Percentiles rank a stretch among this genome's conserved stretches.
These are phyloP conservation scores for Metalampra italica DNA, from an alignment of 2,888 invertebrate genomes.

Conservation along the genomic window DNA sequence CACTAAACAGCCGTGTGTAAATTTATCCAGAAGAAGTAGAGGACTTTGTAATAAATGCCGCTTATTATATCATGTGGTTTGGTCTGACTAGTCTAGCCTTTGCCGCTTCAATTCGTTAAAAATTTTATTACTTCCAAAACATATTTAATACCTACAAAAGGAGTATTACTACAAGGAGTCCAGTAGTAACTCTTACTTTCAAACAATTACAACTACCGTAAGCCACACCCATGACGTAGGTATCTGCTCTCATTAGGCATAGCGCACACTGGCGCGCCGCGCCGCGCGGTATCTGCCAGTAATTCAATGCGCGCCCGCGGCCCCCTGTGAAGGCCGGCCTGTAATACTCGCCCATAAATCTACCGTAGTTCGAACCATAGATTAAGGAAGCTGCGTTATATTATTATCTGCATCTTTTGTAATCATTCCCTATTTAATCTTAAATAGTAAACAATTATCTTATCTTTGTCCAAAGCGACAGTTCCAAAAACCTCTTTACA, in stretches of 20 bases:
- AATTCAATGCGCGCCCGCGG: conserved; percentile 37
- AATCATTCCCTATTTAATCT: background rate
- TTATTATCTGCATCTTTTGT: background rate
- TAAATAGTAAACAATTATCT: too few relatives aligned
- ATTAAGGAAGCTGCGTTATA: background rate
- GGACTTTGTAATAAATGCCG: too few relatives aligned
- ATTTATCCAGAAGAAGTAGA: too few relatives aligned
- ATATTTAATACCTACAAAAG: too few relatives aligned
- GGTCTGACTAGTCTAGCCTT: too few relatives aligned
- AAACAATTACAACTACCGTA: conserved; percentile 34
- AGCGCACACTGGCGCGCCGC: conserved; percentile 30
- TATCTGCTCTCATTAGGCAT: conserved; percentile 31
- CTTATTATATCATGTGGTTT: too few relatives aligned
- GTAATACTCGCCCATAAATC: conserved; percentile 41
- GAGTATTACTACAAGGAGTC: background rate
- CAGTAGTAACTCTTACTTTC: conserved; percentile 1
- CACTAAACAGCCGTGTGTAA: too few relatives aligned
- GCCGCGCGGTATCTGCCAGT: conserved; percentile 17
- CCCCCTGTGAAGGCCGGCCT: conserved; percentile 21
- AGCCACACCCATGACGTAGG: conserved; percentile 17
- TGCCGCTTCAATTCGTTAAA: too few relatives aligned
- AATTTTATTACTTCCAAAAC: too few relatives aligned
- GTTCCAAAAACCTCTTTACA: too few relatives aligned
- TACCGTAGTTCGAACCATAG: conserved; percentile 12
- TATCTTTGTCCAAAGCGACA: too few relatives aligned